These are phyloP conservation scores for Strix uralensis DNA, from an alignment of 2,113 vertebrate species.

Conservation along the genomic window DNA sequence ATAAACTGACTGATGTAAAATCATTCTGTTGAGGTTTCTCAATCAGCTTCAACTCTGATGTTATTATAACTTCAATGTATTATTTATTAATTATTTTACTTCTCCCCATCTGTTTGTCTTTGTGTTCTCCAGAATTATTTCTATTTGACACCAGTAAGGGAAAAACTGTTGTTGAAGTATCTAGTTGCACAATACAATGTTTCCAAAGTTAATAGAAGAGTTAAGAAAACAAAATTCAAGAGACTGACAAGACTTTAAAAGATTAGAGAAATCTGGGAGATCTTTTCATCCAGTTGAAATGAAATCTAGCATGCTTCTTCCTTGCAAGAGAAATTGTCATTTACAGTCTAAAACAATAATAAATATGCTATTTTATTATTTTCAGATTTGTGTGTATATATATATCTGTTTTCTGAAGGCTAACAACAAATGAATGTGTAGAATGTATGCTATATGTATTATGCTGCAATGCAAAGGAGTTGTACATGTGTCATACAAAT, in stretches of 20 bases:
- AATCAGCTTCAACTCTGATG: background rate
- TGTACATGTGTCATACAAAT: background rate
- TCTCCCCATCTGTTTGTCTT: background rate
- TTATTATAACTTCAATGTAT: background rate
- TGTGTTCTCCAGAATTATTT: background rate
- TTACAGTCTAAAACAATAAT: background rate
- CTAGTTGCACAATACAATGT: background rate
- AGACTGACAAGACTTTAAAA: background rate
- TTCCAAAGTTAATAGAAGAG: background rate
- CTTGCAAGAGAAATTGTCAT: background rate
- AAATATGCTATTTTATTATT: background rate
- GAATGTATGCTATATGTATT: background rate
- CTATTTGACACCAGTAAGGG: background rate
- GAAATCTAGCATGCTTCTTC: background rate
- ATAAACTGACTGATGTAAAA: background rate
- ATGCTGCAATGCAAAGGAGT: background rate
- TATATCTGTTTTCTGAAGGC: background rate
- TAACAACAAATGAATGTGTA: background rate
- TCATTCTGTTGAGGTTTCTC: background rate
- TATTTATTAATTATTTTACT: background rate
- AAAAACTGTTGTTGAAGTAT: background rate
- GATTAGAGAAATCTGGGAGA: background rate
- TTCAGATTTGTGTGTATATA: background rate
- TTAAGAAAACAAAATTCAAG: background rate
- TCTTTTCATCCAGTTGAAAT: constrained; percentile 26